These are phyloP conservation scores for Rhinogobius similis DNA, from an alignment of 2,113 vertebrate species.

Conservation along the genomic window DNA sequence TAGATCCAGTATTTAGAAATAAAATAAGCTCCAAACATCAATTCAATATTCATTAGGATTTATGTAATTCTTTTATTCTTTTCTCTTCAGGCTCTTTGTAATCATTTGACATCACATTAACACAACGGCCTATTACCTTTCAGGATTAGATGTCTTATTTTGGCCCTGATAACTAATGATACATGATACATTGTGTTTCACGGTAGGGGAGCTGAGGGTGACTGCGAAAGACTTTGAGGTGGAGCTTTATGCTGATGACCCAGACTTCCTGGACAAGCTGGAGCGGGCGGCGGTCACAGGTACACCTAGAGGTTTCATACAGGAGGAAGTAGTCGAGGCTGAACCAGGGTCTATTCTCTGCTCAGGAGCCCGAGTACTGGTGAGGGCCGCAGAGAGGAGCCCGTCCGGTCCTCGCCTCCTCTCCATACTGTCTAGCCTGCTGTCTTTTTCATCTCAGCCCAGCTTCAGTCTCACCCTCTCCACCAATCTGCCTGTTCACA, in stretches of 20 bases:
- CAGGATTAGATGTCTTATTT: too few species aligned
- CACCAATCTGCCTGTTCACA: slow-evolving; percentile 33
- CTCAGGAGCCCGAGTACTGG: slow-evolving; percentile 76
- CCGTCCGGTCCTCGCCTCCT: slow-evolving; percentile 45
- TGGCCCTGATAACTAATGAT: too few species aligned
- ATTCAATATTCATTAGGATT: too few species aligned
- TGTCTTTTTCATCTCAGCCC: not conserved
- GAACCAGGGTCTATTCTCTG: not conserved
- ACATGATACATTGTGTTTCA: not conserved
- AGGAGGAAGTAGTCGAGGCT: not conserved
- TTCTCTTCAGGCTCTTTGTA: too few species aligned
- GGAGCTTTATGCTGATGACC: slow-evolving; percentile 73
- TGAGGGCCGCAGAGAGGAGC: slow-evolving; percentile 71
- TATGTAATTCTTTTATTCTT: too few species aligned
- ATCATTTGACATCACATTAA: too few species aligned
- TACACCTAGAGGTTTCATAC: slow-evolving; percentile 30
- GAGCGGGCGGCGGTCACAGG: slow-evolving; percentile 72
- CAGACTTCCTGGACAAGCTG: slow-evolving; percentile 72
- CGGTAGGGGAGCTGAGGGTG: slow-evolving; percentile 15
- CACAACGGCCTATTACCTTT: too few species aligned
- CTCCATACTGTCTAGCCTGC: slow-evolving; percentile 36
- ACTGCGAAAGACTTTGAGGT: slow-evolving; percentile 50
- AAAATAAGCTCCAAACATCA: too few species aligned
- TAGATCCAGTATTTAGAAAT: too few species aligned
- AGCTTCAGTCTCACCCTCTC: not conserved